These are phyloP conservation scores for Arctocebus calabarensis DNA, from an alignment of 2,797 vertebrate species.

Conservation along the genomic window DNA sequence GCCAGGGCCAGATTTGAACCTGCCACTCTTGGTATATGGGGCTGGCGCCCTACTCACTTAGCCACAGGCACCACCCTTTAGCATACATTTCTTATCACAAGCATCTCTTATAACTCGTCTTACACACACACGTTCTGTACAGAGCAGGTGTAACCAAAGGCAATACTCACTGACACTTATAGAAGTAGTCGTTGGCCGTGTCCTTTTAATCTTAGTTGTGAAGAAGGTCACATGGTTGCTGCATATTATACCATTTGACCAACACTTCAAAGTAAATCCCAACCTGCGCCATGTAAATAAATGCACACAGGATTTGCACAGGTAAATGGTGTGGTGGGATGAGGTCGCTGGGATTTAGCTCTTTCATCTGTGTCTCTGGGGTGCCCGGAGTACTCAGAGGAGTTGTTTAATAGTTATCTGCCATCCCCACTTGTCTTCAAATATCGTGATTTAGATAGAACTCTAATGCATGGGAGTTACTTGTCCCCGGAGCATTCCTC, in stretches of 20 bases:
- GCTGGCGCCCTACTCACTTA: too few species aligned
- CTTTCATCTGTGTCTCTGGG: conserved; percentile 28
- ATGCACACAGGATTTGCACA: neutral
- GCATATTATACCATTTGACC: accelerated
- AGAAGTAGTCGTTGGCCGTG: accelerated
- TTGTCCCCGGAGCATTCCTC: conserved; percentile 93
- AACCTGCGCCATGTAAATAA: neutral
- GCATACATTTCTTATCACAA: too few species aligned
- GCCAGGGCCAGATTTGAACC: too few species aligned
- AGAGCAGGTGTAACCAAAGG: neutral
- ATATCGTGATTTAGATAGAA: conserved; percentile 91
- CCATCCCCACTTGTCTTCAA: conserved; percentile 82
- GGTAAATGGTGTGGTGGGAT: neutral
- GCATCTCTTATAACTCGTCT: neutral
- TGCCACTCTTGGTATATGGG: too few species aligned
- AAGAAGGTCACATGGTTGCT: accelerated
- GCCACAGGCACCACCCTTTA: too few species aligned
- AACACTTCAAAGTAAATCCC: neutral
- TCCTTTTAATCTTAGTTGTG: accelerated
- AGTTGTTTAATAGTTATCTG: conserved; percentile 79
- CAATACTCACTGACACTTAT: neutral
- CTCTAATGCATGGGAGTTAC: conserved; percentile 90
- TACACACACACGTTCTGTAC: neutral
- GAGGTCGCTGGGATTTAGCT: conserved; percentile 47
- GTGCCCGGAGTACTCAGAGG: conserved; percentile 56